Conservation (phyloP, 1,140 invertebrate species). For the Contarinia nasturtii region DNA sequence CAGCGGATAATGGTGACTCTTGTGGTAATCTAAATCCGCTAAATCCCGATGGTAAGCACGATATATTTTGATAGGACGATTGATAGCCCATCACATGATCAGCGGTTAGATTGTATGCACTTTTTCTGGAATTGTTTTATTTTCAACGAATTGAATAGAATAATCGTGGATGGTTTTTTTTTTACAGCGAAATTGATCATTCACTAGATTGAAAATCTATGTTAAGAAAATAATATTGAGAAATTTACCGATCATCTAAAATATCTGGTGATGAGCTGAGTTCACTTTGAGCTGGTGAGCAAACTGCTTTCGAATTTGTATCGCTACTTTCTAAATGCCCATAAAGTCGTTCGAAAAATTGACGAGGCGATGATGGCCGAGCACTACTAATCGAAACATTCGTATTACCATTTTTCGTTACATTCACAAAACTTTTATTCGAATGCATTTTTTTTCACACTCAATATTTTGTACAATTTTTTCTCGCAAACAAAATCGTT, state of each 20-base stretch:
- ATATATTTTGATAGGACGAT: not conserved
- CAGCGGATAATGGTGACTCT: constrained; percentile 17
- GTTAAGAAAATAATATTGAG: no score
- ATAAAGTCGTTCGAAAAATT: constrained; percentile 32
- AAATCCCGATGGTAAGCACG: not conserved
- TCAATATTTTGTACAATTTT: no score
- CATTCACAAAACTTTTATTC: not conserved
- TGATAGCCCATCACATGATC: not conserved
- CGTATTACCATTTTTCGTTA: not conserved
- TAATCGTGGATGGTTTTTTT: no score
- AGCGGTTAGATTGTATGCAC: not conserved
- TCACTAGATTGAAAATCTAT: no score
- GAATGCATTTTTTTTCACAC: no score
- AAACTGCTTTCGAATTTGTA: not conserved
- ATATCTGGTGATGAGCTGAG: constrained; percentile 2
- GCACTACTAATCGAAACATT: not conserved
- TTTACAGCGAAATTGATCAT: no score
- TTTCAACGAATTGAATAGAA: not conserved
- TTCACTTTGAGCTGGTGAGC: not conserved
- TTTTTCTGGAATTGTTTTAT: not conserved
- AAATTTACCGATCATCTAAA: not conserved
- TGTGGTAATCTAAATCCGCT: constrained; percentile 7
- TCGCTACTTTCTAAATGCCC: constrained; percentile 25
- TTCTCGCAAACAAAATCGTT: not conserved
- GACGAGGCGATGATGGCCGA: constrained; percentile 30